Evolutionary conservation across 2,797 vertebrate species (phyloP), one percentile per base, ranked within the genome.

Genomic region (Leptodactylus fallax): DNA sequence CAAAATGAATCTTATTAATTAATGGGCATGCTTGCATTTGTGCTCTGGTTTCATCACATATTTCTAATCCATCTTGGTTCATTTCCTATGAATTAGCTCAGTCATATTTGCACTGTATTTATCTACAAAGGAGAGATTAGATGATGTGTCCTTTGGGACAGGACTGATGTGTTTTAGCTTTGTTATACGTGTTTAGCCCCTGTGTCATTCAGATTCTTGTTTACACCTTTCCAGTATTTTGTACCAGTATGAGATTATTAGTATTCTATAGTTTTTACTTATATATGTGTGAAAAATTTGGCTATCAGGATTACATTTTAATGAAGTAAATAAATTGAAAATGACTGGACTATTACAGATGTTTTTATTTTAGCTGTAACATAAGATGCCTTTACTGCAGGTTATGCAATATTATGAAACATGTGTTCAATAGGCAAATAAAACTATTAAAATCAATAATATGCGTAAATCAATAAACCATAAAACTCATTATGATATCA

Each of bases 401-500:
- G 21, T 13, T 11, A 8, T 49, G 12, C 1, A 74, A 72, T 56
- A 45, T 58, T 84, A 60, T 58, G 69, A 36, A 69, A 36, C 21
- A 14, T 85, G 55, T 78, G 36, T 63, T 85, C 47, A 67, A 9
- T 65, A 25, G 58, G 47, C 60, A 53, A 12, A 77, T 78, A 36
- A 16, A 17, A 79, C 12, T 27, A 51, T 77, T 78, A 53, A 78
- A 61, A 85, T 25, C 23, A 36, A 58, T 65, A 81, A 81, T 27
- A 53, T 53, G 47, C 47, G 63, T 19, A 78, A 79, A 79, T 78
- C 51, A n/a, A 45, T 83, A n/a, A 83, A 51, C 25, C 0, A n/a
- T 65, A 84, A 36, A 60, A 21, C 36, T 55, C 27, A 49, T 56
- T 60, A 56, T 36, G 13, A 21, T 55, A 53, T 65, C n/a, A 47